Evolutionary conservation across 2,797 vertebrate genomes (phyloP).

Genomic region (Bovichtus diacanthus): DNA sequence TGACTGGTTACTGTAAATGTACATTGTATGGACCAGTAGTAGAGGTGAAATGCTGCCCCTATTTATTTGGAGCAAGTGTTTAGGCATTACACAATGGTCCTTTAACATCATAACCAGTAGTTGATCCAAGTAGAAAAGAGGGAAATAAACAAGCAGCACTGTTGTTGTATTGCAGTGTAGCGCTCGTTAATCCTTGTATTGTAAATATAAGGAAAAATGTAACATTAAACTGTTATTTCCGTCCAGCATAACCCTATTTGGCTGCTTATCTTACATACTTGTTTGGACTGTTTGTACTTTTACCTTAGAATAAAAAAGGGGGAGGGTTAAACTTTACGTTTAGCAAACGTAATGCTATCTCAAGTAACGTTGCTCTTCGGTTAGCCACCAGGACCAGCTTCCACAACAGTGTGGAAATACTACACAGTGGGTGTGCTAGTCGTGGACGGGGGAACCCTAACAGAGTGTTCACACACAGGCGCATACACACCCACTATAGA

Average conservation of each 20-base stretch:
- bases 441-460: too few species aligned
- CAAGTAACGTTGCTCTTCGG: not conserved
- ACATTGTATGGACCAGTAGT: too few species aligned
- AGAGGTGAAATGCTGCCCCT: too few species aligned
- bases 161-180: not conserved
- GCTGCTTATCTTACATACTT: not conserved
- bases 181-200: not conserved
- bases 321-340: not conserved
- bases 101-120: not conserved
- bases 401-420: not conserved
- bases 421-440: not conserved
- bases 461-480: not conserved
- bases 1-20: too few species aligned
- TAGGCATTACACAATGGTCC: too few species aligned
- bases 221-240: not conserved
- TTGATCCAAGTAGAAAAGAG: not conserved
- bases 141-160: not conserved
- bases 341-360: not conserved
- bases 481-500: constrained; percentile 16
- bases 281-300: not conserved
- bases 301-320: not conserved
- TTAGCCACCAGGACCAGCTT: too few species aligned
- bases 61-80: too few species aligned
- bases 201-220: not conserved
- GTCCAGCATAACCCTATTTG: too few species aligned